Base-by-base conservation (phyloP, 1,140 invertebrate genomes). In the Drosophila lowei region DNA sequence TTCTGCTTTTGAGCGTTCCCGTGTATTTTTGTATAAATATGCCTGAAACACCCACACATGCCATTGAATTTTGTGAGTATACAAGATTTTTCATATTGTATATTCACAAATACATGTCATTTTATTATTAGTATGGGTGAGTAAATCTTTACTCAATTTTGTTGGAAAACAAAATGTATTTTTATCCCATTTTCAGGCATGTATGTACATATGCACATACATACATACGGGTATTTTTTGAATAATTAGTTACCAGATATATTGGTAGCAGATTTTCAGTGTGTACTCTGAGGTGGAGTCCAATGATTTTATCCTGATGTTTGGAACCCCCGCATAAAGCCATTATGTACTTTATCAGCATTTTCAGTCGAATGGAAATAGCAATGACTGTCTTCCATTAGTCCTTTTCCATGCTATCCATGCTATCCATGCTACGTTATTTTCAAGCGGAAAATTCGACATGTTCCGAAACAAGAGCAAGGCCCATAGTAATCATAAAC, bases 1-100 rank as follows among this genome's bases (percentile, higher is more conserved):
- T 73, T 42, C 49, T 73, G 53, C 49, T 72, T 74, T 62, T 52
- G 41, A 64, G 66, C 63, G 68, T 68, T 53, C 30, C 56, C 58
- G 65, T 76, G 56, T 46, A 56, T 59, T 67, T 84, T 85, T 79
- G 57, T 79, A 67, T 75, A 44, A 59, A 65, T 25, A 50, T 23
- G 61, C 41, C 49, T 67, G 21, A 68, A 38, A 70, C 63, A 70
- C 66, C 66, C 68, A 70, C 66, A 68, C 65, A 70, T n/a, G 50
- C 66, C 64, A 70, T 70, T 68, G 48, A 57, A 70, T 49, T 48
- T 55, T 42, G 66, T 43, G 57, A 59, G 38, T 56, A 59, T 48
- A 15, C 5, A 5, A 25, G 23, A 25, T 6, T 25, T 25, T 25
- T 25, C 25, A 46, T 56, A 64, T 64, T 67, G 38, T 68, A 61